Evolutionary conservation across 1,140 invertebrate genomes (phyloP), one percentile per base, ranked within the genome.

Genomic region (Piezodorus guildinii): DNA sequence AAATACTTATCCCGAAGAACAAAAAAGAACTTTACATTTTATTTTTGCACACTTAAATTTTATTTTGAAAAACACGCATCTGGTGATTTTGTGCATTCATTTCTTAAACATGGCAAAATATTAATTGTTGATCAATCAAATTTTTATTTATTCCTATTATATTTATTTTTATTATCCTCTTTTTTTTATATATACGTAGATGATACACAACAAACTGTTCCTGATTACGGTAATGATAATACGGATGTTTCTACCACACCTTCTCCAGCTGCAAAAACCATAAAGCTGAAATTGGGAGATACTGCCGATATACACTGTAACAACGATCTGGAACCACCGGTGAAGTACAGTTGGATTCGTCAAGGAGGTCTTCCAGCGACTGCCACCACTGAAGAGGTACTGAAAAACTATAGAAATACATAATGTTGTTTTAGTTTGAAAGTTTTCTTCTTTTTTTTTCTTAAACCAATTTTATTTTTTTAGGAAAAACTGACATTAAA

Each of bases 261-360:
- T 23, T 10, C 76, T 67, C 73, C 73, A 65, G 73, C 76, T 73
- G 73, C 77, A 63, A 77, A 83, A 65, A 81, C 80, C 1, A 77
- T 78, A 66, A 75, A 74, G n/a, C 79, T 77, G 5, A 76, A 78
- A 16, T 78, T 79, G 61, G 85, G 85, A 3, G 78, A 81, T 16
- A 77, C 74, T 12, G 78, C 86, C 0, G 74, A 78, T 21, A 76
- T 90, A 69, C 77, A 81, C 65, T 90, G 84, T 70, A 74, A 73
- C 44, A 80, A 80, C 2, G 77, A 85, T 63, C 69, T 88, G 2
- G 74, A 81, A 17, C 73, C 77, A 68, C 78, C 80, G 3, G 73
- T 84, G 49, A 75, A 74, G 27, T 85, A 83, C 69, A 77, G 80
- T 0, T 94, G 90, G 89, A 80, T 76, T 14, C 88, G 86, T 69